phyloP scores from a whole-genome alignment of 2,888 invertebrate species.

The Andrena flavipes region DNA sequence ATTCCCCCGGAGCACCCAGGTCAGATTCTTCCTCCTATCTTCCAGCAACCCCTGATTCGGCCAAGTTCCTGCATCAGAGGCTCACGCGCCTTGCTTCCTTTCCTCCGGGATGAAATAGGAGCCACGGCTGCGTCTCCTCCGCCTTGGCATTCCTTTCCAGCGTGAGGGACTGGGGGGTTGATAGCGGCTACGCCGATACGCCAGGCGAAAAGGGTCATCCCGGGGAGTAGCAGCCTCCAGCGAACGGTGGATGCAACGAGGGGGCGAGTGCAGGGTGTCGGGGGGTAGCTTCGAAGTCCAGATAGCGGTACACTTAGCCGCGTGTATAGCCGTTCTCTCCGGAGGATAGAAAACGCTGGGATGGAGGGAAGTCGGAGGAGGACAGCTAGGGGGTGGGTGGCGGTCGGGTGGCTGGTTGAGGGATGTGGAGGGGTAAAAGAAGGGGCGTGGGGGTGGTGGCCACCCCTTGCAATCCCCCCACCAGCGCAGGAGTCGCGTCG shows the following conservation, averaged over 20 bases:
- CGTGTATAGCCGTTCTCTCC: slow-evolving; percentile 75
- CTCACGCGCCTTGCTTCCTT: slow-evolving; percentile 30
- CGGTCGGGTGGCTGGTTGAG: slow-evolving; percentile 35
- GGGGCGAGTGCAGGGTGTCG: slow-evolving; percentile 56
- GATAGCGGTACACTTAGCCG: slow-evolving; percentile 78
- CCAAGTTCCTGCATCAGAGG: slow-evolving; percentile 37
- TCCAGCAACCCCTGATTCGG: slow-evolving; percentile 41
- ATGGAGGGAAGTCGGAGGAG: slow-evolving; percentile 46
- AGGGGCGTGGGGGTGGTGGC: slow-evolving; percentile 67
- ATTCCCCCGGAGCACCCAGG: slow-evolving; percentile 5
- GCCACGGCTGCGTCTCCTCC: slow-evolving; percentile 65
- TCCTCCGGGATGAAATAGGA: slow-evolving; percentile 71
- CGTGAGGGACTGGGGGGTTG: slow-evolving; percentile 45
- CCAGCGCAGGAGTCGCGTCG: slow-evolving; percentile 79
- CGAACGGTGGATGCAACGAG: slow-evolving; percentile 60
- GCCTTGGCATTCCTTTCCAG: slow-evolving; percentile 59
- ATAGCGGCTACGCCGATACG: slow-evolving; percentile 59
- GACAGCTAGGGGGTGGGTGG: slow-evolving; percentile 40
- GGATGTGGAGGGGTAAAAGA: slow-evolving; percentile 56
- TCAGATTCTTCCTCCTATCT: slow-evolving; percentile 11
- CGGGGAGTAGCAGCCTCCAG: slow-evolving; percentile 69
- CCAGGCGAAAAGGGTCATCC: slow-evolving; percentile 73
- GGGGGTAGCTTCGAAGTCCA: slow-evolving; percentile 73
- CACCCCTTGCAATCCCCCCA: slow-evolving; percentile 76
- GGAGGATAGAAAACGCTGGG: slow-evolving; percentile 65